Conservation (phyloP, 2,113 vertebrate genomes). For the Nannobrachium achirus region DNA sequence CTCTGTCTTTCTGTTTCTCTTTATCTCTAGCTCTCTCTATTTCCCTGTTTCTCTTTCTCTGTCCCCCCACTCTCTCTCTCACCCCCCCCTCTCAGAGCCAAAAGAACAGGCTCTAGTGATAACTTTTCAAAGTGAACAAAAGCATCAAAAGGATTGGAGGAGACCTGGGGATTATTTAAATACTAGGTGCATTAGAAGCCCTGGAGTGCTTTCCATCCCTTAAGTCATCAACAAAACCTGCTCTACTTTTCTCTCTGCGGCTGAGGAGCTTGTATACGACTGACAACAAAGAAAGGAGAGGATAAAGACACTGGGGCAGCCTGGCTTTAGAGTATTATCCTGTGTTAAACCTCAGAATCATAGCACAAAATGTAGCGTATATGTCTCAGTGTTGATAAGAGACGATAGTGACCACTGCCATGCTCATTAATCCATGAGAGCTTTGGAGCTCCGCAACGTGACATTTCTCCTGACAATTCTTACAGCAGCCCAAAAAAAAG, state of each 20-base stretch:
- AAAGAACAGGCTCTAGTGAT: slow-evolving; percentile 76
- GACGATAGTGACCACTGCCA: slow-evolving; percentile 27
- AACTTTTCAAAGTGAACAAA: slow-evolving; percentile 83
- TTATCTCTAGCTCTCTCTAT: slow-evolving; percentile 11
- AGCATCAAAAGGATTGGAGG: slow-evolving; percentile 76
- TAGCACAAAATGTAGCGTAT: slow-evolving; percentile 29
- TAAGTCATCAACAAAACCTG: slow-evolving; percentile 79
- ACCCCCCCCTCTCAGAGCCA: slow-evolving; percentile 57
- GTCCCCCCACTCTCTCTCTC: slow-evolving; percentile 14
- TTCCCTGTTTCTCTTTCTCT: slow-evolving; percentile 19
- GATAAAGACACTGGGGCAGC: slow-evolving; percentile 58
- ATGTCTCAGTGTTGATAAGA: slow-evolving; percentile 33
- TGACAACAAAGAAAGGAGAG: slow-evolving; percentile 59
- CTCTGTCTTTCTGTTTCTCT: slow-evolving; percentile 22
- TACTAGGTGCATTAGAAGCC: slow-evolving; percentile 79
- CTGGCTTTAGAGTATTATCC: slow-evolving; percentile 72
- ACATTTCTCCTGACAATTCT: neutral
- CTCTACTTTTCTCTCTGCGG: slow-evolving; percentile 69
- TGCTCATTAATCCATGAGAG: slow-evolving; percentile 20
- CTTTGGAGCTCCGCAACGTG: no score
- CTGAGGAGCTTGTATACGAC: slow-evolving; percentile 65
- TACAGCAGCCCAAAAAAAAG: neutral
- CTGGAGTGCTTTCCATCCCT: slow-evolving; percentile 76
- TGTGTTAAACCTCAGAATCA: slow-evolving; percentile 60
- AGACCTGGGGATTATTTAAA: slow-evolving; percentile 83